Evolutionary conservation across 1,140 invertebrate species (phyloP).

Genomic region (Colletes latitarsis): DNA sequence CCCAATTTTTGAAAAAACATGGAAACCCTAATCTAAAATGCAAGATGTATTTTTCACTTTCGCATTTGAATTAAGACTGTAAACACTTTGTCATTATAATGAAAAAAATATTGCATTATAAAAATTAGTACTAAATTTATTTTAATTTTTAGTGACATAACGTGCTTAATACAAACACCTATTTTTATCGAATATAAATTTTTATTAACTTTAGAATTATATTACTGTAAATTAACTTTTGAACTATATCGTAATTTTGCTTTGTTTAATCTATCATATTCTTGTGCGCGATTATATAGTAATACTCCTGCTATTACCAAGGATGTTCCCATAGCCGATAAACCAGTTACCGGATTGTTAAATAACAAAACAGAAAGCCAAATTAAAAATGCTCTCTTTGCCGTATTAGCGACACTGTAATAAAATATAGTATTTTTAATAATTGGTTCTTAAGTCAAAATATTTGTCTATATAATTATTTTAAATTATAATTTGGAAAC

Average conservation of each 20-base stretch:
- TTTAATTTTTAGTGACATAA: constrained; percentile 20
- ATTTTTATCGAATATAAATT: constrained; percentile 27
- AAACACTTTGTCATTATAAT: not conserved
- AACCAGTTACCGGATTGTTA: constrained; percentile 89
- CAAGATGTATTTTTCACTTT: constrained; percentile 5
- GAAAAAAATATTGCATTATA: constrained; percentile 39
- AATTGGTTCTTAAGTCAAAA: not conserved
- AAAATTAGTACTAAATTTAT: constrained; percentile 42
- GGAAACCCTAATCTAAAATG: constrained; percentile 2
- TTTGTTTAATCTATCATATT: constrained; percentile 80
- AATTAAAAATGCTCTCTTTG: constrained; percentile 91
- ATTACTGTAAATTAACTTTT: constrained; percentile 78
- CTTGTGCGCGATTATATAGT: constrained; percentile 88
- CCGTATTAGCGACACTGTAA: constrained; percentile 92
- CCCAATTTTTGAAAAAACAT: no score
- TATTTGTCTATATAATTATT: constrained; percentile 3
- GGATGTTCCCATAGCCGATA: constrained; percentile 89
- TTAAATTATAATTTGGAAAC: constrained; percentile 18
- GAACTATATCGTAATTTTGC: constrained; percentile 70
- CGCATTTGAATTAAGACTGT: not conserved
- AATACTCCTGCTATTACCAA: constrained; percentile 90
- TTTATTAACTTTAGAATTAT: constrained; percentile 43
- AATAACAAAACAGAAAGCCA: constrained; percentile 92
- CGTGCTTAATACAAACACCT: constrained; percentile 7
- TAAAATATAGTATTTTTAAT: constrained; percentile 42